Evolutionary conservation across 2,888 invertebrate genomes (phyloP).

Genomic region (Cephus pulcher): DNA sequence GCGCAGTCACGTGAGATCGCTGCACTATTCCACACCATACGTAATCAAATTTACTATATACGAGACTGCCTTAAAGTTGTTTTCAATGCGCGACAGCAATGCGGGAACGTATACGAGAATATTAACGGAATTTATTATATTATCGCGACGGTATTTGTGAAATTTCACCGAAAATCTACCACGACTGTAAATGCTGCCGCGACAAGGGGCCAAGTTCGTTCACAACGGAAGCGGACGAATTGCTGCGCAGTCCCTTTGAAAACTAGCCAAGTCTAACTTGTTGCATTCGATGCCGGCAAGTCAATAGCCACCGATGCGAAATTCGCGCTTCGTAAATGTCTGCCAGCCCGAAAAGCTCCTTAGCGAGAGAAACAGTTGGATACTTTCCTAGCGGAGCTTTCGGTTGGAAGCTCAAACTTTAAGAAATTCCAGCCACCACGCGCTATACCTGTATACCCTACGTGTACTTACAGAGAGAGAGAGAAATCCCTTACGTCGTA

Average conservation of each 20-base stretch:
- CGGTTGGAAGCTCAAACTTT: neutral
- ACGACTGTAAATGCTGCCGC: too few species aligned
- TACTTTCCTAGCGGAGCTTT: neutral
- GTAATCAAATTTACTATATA: neutral
- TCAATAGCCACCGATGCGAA: neutral
- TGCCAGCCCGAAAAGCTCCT: neutral
- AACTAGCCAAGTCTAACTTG: conserved; percentile 53
- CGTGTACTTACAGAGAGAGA: neutral
- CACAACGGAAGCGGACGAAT: conserved; percentile 31
- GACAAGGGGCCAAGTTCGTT: neutral
- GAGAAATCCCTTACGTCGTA: neutral
- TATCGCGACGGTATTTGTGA: neutral
- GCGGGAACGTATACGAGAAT: too few species aligned
- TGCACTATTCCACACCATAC: conserved; percentile 57
- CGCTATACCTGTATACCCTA: neutral
- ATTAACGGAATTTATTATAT: neutral
- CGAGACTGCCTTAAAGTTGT: neutral
- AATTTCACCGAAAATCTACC: neutral
- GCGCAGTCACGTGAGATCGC: neutral
- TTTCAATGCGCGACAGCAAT: neutral
- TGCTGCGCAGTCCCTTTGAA: conserved; percentile 45
- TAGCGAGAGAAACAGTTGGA: neutral
- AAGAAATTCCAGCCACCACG: neutral
- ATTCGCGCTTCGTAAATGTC: neutral
- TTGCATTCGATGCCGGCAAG: conserved; percentile 39